A percentile compares a stretch with the other conserved stretches of the same genome.
Evolutionary conservation across 2,113 vertebrate species (phyloP).

Genomic region (Bubo bubo): DNA sequence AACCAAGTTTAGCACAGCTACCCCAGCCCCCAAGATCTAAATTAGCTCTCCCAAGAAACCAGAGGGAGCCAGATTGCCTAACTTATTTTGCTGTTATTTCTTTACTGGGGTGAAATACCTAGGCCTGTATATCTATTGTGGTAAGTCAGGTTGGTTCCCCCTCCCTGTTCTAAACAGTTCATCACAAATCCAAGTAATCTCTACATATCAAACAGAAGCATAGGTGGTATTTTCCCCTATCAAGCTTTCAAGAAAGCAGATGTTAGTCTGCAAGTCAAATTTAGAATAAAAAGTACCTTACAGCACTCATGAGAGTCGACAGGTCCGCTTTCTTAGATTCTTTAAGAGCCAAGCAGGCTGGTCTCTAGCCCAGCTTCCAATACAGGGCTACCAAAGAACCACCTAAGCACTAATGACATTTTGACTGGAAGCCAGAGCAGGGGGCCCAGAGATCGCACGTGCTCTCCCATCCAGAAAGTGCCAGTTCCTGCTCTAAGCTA

Average conservation of each 20-base stretch:
- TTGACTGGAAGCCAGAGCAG: neutral
- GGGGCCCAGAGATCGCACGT: neutral
- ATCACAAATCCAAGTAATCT: neutral
- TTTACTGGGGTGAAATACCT: neutral
- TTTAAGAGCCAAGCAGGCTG: neutral
- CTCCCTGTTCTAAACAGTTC: neutral
- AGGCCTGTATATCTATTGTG: neutral
- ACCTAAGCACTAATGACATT: neutral
- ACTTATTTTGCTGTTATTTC: neutral
- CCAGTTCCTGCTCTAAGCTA: neutral
- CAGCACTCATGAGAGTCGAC: neutral
- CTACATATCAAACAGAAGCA: neutral
- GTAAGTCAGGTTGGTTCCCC: neutral
- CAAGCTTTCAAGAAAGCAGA: neutral
- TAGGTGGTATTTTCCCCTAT: neutral
- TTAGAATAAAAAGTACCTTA: neutral
- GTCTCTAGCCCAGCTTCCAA: neutral
- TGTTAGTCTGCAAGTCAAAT: neutral
- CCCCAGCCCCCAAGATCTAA: neutral
- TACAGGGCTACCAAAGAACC: neutral
- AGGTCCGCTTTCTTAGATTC: neutral
- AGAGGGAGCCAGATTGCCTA: neutral
- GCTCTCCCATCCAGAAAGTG: neutral
- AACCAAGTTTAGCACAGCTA: neutral
- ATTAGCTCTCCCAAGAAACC: neutral